A percentile compares a stretch with the other conserved stretches of the same genome.
These are phyloP conservation scores for Drosophila leontia DNA, from an alignment of 1,140 invertebrate genomes.

Conservation along the genomic window DNA sequence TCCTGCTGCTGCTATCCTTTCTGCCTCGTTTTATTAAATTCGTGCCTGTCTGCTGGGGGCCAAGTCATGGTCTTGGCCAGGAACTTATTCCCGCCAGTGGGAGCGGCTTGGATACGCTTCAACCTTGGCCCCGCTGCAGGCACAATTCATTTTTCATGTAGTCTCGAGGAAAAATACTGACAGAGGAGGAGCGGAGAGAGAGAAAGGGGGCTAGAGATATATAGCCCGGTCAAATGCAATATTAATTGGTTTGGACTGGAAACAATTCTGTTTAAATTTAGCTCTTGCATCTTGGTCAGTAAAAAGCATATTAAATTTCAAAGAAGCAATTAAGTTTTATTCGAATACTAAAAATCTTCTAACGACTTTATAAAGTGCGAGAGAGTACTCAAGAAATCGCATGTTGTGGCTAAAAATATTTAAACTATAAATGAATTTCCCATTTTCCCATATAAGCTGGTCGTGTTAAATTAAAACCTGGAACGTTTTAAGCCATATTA, in stretches of 20 bases:
- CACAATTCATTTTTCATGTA: constrained; percentile 58
- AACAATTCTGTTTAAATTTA: constrained; percentile 19
- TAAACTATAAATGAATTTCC: neutral
- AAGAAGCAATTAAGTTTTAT: neutral
- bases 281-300: too few species aligned
- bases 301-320: constrained; percentile 1
- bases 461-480: neutral
- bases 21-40: constrained; percentile 72
- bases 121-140: constrained; percentile 51
- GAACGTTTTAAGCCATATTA: neutral
- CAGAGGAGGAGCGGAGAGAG: neutral
- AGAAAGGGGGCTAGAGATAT: constrained; percentile 1
- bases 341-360: neutral
- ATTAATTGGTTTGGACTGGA: constrained; percentile 57
- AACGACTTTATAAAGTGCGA: neutral
- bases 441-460: neutral
- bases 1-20: neutral
- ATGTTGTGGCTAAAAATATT: neutral
- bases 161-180: constrained; percentile 25
- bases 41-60: constrained; percentile 61
- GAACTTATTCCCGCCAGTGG: constrained; percentile 39
- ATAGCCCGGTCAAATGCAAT: constrained; percentile 48
- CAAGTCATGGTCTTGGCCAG: constrained; percentile 51
- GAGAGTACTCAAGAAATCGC: too few species aligned
- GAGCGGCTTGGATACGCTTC: constrained; percentile 17